Percentiles rank a stretch among this genome's conserved stretches.
phyloP scores from a whole-genome alignment of 2,113 vertebrate species.

The Pangasianodon hypophthalmus region DNA sequence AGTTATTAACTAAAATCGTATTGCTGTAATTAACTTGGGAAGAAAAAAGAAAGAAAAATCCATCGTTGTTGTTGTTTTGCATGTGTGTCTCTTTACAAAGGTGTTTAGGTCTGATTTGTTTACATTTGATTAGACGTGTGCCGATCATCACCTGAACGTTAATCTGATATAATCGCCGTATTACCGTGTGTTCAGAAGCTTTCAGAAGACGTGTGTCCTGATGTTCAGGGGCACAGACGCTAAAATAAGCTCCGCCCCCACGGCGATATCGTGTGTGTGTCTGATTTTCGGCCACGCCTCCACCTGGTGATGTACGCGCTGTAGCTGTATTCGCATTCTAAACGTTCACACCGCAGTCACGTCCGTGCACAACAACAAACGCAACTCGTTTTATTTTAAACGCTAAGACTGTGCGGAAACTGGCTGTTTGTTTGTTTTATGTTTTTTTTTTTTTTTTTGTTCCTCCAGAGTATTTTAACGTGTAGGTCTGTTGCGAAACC shows the following conservation, averaged over 20 bases:
- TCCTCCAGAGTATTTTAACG: constrained; percentile 92
- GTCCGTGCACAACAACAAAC: not conserved
- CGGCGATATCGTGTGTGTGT: fast-evolving
- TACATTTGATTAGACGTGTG: not conserved
- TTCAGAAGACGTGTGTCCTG: not conserved
- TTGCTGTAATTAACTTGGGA: not conserved
- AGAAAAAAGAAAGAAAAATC: not conserved
- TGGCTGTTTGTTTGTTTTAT: constrained; percentile 64
- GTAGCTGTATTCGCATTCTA: not conserved
- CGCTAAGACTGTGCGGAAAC: not conserved
- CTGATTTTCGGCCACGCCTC: not conserved
- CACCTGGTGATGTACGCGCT: not conserved
- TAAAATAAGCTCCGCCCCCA: not conserved
- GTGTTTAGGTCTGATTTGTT: not conserved
- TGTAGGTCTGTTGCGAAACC: constrained; percentile 97
- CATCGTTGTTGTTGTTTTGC: not conserved
- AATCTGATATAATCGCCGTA: constrained; percentile 76
- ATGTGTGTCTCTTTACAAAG: constrained; percentile 42
- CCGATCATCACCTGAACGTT: not conserved
- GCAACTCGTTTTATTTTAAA: not conserved
- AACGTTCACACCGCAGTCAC: not conserved
- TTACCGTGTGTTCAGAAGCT: constrained; percentile 42
- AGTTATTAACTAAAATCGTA: not conserved
- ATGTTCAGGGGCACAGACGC: not conserved
- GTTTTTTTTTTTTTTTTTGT: constrained; percentile 65